Percentiles rank a stretch among this genome's conserved stretches.
Evolutionary conservation across 2,797 vertebrate species (phyloP).

Genomic region (Chromis chromis): DNA sequence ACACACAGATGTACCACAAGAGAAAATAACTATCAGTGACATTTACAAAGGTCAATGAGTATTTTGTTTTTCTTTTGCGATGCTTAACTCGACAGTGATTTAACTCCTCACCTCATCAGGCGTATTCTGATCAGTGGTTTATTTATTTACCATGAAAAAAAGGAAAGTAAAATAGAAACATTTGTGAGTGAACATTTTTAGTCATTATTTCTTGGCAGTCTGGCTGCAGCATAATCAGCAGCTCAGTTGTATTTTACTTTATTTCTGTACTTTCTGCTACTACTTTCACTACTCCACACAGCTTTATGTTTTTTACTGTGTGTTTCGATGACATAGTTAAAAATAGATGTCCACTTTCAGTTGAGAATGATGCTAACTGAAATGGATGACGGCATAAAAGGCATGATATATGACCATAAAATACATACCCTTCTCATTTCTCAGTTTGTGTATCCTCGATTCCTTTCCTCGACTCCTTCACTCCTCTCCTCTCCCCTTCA

Average conservation of each 20-base stretch:
- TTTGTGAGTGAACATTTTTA: background rate
- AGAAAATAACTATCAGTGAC: background rate
- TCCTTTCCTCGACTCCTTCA: too few relatives aligned
- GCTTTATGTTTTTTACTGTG: too few relatives aligned
- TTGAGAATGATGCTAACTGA: background rate
- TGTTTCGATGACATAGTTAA: background rate
- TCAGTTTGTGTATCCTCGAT: too few relatives aligned
- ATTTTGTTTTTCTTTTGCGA: background rate
- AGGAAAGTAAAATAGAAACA: background rate
- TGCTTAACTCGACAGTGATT: background rate
- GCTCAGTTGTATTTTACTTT: conserved; percentile 25
- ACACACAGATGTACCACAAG: background rate
- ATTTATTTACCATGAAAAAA: background rate
- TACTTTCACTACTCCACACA: too few relatives aligned
- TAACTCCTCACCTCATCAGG: too few relatives aligned
- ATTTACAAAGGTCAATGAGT: conserved; percentile 8
- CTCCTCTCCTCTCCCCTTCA: too few relatives aligned
- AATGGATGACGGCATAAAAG: too few relatives aligned
- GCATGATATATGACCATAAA: too few relatives aligned
- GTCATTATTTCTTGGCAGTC: background rate
- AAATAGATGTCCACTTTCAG: background rate
- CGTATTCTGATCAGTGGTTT: too few relatives aligned
- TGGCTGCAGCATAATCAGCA: conserved; percentile 16
- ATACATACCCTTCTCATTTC: too few relatives aligned
- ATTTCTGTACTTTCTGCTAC: background rate